These are phyloP conservation scores for Danio choprae DNA, from an alignment of 2,797 vertebrate species.

Conservation along the genomic window DNA sequence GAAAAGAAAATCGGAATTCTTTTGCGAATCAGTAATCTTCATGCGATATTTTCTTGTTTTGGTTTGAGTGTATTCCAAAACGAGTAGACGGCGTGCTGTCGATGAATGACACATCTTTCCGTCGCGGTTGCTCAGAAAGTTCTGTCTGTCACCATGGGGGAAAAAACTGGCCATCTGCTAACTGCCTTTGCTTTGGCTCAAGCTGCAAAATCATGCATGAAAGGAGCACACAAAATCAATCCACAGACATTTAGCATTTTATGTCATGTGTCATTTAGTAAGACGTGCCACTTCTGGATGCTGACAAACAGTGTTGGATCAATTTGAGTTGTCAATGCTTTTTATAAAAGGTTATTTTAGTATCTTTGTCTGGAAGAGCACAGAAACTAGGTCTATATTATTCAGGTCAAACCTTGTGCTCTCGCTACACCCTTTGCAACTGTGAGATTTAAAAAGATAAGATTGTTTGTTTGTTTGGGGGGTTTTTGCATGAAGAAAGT, in stretches of 20 bases:
- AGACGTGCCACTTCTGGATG: neutral
- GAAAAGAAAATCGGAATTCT: no score
- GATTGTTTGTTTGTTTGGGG: constrained; percentile 15
- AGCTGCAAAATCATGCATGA: constrained; percentile 29
- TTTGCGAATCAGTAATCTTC: neutral
- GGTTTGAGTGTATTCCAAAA: constrained; percentile 1
- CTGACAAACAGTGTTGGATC: neutral
- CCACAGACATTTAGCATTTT: constrained; percentile 22
- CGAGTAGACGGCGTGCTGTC: constrained; percentile 35
- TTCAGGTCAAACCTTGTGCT: neutral
- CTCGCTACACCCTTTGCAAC: neutral
- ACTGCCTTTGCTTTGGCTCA: constrained; percentile 34
- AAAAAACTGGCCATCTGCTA: constrained; percentile 58
- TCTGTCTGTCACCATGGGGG: constrained; percentile 34
- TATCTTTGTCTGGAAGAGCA: neutral
- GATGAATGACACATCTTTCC: constrained; percentile 38
- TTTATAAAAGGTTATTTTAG: neutral
- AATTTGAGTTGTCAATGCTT: neutral
- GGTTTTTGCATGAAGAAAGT: neutral
- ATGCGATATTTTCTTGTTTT: neutral
- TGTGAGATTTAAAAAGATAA: constrained; percentile 23
- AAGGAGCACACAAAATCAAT: constrained; percentile 44
- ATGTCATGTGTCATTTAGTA: neutral
- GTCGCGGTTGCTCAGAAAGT: constrained; percentile 32
- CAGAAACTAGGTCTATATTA: neutral